Base-by-base conservation (phyloP, 2,888 invertebrate species). In the Trachelus stipa region DNA sequence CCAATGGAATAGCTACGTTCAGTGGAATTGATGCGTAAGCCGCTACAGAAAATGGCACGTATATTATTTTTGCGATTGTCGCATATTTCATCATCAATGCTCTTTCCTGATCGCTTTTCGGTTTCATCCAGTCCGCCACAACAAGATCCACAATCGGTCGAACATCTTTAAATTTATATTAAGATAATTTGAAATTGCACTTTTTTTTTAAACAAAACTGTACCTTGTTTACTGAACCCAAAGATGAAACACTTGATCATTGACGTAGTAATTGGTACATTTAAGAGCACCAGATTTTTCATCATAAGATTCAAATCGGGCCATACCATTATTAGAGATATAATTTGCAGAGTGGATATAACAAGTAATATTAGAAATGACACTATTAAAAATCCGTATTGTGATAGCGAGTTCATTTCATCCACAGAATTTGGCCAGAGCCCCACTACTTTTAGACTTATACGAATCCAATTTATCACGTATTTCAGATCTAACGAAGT, bases 61-160 rank as follows among this genome's bases (percentile, higher is more conserved):
- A 34, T 34, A 86, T 83, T 1, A 81, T 79, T 80, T 84, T 81
- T 34, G 81, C 82, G n/a, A 80, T 79, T 74, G 74, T 80, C 2
- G 84, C 86, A 15, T 74, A 81, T 30, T 73, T 77, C 77, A 84
- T 74, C 84, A 85, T 84, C 30, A 78, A 77, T 1, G 69, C 71
- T 11, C 75, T 40, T 37, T 84, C 82, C 2, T 79, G 73, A 11
- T 80, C 68, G 15, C 74, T 68, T 33, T 79, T 80, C 15, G 76
- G 23, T 23, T 56, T 33, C 6, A 40, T 68, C 79, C 80, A 85
- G 56, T 85, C 83, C 12, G 80, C 73, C 23, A 69, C 56, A 12
- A 83, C 77, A 56, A 23, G n/a, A 34, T 34, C 37, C 34, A 79
- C 34, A 73, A 79, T 73, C 73, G 76, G 71, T 30, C 76, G 73